Evolutionary conservation across 2,113 vertebrate species (phyloP), one percentile per base, ranked within the genome.

Genomic region (Pangasianodon hypophthalmus): DNA sequence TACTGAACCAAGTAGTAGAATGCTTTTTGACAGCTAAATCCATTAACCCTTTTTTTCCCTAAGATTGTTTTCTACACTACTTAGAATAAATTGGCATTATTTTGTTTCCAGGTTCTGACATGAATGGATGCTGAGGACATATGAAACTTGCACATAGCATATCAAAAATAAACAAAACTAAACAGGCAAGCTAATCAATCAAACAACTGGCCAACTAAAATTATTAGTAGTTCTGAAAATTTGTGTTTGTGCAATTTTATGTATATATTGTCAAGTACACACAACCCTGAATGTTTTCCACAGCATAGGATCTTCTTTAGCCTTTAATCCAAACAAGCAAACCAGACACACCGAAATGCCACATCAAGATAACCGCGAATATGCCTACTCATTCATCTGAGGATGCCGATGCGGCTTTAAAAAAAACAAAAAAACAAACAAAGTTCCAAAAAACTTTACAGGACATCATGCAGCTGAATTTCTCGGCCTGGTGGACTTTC

Each of bases 311-410:
- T 77, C 52, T 67, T 88, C 80, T 86, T 11, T 16, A 88, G 50
- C 58, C 60, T 90, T 75, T 88, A 91, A 91, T 91, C 87, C 73
- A 84, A 89, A 67, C 83, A 84, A 86, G 77, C 69, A 29, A 81
- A 54, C 64, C 91, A 83, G 60, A 88, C 67, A 58, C 79, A 84
- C 44, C 75, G 32, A 56, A 88, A 62, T 56, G 29, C 88, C 84
- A 91, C 89, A 86, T 91, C 80, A 91, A 91, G 64, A 50, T 84
- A 29, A 60, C 91, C 88, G 54, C 89, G 90, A 90, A 83, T 90
- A 91, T 91, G 89, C 54, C 73, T 37, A 80, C 64, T 54, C 60
- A 83, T 90, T 64, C 81, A 86, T 90, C 75, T 82, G 77, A 85
- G 87, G 58, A 91, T 87, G 82, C 83, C 87, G 6, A 29, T 71